Evolutionary conservation across 2,888 invertebrate species (phyloP).

Genomic region (Hecatera dysodea): DNA sequence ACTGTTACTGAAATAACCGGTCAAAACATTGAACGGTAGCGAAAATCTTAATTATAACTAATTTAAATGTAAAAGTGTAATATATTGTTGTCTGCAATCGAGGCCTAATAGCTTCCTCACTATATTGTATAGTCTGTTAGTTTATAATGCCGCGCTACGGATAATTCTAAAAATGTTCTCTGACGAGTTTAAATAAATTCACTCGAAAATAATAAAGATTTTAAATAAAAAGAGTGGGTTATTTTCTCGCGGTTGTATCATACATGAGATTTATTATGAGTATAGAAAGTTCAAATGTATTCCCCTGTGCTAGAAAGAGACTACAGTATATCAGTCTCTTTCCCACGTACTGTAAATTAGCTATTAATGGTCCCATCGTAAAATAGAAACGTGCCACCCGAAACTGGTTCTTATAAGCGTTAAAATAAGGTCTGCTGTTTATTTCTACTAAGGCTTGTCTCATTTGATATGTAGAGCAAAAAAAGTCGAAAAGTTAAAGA

Average conservation of each 20-base stretch:
- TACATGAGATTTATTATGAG: constrained; percentile 44
- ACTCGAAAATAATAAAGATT: constrained; percentile 37
- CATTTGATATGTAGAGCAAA: constrained; percentile 26
- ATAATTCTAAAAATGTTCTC: constrained; percentile 20
- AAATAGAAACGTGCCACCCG: constrained; percentile 44
- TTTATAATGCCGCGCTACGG: constrained; percentile 39
- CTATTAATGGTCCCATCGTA: constrained; percentile 39
- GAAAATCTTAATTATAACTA: constrained; percentile 62
- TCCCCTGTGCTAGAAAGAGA: constrained; percentile 39
- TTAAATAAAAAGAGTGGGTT: constrained; percentile 22
- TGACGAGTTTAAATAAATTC: constrained; percentile 20
- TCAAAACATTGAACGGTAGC: constrained; percentile 36
- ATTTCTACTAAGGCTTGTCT: constrained; percentile 32
- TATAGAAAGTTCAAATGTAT: constrained; percentile 56
- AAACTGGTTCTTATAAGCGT: constrained; percentile 38
- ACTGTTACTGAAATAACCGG: constrained; percentile 44
- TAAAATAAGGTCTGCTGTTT: constrained; percentile 40
- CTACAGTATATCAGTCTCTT: constrained; percentile 38
- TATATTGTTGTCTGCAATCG: constrained; percentile 77
- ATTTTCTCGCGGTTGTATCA: constrained; percentile 35
- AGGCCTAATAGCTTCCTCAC: constrained; percentile 80
- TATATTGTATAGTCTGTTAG: constrained; percentile 72
- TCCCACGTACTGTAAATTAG: constrained; percentile 39
- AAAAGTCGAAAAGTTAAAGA: constrained; percentile 44
- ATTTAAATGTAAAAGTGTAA: constrained; percentile 73